Evolutionary conservation across 2,113 vertebrate genomes (phyloP).

Genomic region (Nipponia nippon): DNA sequence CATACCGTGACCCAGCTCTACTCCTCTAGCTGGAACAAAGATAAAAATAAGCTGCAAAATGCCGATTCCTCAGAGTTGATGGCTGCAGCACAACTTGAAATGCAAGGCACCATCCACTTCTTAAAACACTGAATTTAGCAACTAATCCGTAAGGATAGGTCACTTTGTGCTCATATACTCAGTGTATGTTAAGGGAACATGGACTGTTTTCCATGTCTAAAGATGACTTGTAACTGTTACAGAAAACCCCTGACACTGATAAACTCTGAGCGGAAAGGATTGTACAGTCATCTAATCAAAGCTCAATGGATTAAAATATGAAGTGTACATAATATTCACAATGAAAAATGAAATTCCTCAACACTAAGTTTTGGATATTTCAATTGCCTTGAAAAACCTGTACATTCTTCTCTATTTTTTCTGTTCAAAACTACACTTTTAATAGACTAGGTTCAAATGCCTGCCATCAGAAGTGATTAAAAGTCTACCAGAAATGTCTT

Average conservation of each 20-base stretch:
- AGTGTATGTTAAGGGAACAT: not conserved
- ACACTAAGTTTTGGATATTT: not conserved
- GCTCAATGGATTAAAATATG: not conserved
- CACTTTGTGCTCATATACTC: not conserved
- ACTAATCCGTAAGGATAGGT: not conserved
- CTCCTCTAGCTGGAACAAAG: not conserved
- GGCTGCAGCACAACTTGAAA: not conserved
- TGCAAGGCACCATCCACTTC: not conserved
- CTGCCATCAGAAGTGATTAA: not conserved
- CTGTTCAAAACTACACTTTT: not conserved
- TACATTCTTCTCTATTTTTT: not conserved
- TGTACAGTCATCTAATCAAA: not conserved
- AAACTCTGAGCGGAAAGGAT: not conserved
- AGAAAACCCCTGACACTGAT: not conserved
- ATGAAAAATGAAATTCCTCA: not conserved
- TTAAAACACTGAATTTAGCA: not conserved
- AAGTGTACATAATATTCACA: not conserved
- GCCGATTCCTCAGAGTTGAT: not conserved
- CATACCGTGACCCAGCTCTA: accelerated
- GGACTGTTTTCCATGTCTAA: not conserved
- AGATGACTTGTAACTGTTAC: not conserved
- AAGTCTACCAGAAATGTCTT: not conserved
- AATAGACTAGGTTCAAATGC: not conserved
- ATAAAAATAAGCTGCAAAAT: not conserved
- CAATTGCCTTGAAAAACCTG: not conserved